These are phyloP conservation scores for Metellina segmentata DNA, from an alignment of 2,888 invertebrate species.

Conservation along the genomic window DNA sequence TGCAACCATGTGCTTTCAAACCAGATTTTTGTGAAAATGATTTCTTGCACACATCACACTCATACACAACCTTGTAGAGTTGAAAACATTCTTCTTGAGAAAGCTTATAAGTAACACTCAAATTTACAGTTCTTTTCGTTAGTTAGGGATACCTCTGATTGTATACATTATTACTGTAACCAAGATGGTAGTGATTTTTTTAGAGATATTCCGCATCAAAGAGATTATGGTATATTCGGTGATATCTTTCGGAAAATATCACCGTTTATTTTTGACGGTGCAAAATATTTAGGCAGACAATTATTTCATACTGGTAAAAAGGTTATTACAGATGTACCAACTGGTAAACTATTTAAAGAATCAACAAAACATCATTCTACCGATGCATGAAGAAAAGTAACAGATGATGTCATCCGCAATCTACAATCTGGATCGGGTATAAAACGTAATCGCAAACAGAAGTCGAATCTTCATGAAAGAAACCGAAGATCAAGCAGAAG, in stretches of 20 bases:
- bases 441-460: conserved; percentile 34
- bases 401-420: conserved; percentile 44
- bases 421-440: conserved; percentile 10
- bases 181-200: no score
- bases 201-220: no score
- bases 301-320: no score
- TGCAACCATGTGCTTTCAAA: no score
- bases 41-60: no score
- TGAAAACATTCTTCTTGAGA: background rate
- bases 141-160: background rate
- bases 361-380: background rate
- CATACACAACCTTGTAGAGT: background rate
- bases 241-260: no score
- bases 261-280: no score
- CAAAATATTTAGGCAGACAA: no score
- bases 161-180: no score
- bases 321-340: no score
- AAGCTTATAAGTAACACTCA: background rate
- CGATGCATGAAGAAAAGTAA: conserved; percentile 29
- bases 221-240: no score
- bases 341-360: conserved; percentile 32
- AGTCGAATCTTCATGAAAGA: background rate
- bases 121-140: background rate
- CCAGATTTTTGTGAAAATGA: no score
- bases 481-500: conserved; percentile 83